Evolutionary conservation across 2,113 vertebrate genomes (phyloP).

Genomic region (Macaca mulatta): DNA sequence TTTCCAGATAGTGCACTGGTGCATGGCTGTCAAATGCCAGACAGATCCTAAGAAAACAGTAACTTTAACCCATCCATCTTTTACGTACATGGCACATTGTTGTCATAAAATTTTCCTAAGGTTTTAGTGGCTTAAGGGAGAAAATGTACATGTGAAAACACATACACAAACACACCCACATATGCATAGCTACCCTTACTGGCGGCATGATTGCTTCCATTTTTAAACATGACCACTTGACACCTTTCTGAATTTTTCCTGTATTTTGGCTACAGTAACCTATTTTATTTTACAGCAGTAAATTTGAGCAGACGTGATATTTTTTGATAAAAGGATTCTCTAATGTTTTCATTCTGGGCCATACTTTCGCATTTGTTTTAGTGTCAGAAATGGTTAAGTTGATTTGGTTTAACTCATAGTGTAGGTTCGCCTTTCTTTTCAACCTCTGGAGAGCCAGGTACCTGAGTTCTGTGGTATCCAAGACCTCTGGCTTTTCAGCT

Average conservation of each 20-base stretch:
- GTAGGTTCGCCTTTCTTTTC: neutral
- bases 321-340: constrained; percentile 1
- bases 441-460: neutral
- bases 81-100: constrained; percentile 40
- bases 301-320: constrained; percentile 24
- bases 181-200: neutral
- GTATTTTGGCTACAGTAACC: neutral
- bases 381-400: neutral
- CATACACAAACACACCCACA: neutral
- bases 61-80: constrained; percentile 55
- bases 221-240: constrained; percentile 35
- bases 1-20: constrained; percentile 68
- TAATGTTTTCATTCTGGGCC: neutral
- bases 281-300: constrained; percentile 37
- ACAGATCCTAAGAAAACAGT: constrained; percentile 73
- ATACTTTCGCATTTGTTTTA: neutral
- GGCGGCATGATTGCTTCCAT: neutral
- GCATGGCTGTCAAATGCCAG: constrained; percentile 62
- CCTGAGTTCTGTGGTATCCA: neutral
- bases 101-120: constrained; percentile 57
- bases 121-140: constrained; percentile 50
- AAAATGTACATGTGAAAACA: neutral
- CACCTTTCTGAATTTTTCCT: neutral
- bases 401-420: neutral
- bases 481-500: neutral